These are phyloP conservation scores for Anoplophora glabripennis DNA, from an alignment of 1,140 invertebrate genomes.

Conservation along the genomic window DNA sequence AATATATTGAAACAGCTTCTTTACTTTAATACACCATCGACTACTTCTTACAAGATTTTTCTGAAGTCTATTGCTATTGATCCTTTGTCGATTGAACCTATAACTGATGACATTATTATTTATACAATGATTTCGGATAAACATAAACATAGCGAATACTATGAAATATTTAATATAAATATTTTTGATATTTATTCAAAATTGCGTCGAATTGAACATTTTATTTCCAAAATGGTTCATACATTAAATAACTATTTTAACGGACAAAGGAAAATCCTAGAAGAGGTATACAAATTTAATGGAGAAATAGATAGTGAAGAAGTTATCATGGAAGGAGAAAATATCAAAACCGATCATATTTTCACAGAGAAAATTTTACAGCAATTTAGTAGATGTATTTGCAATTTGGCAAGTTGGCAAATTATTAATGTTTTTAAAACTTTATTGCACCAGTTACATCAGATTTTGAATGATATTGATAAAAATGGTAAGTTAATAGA, in stretches of 20 bases:
- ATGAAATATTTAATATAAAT: constrained; percentile 28
- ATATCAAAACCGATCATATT: constrained; percentile 22
- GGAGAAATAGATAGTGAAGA: constrained; percentile 14
- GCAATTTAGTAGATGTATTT: constrained; percentile 34
- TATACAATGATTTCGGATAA: constrained; percentile 32
- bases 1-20: constrained; percentile 31
- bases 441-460: constrained; percentile 37
- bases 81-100: constrained; percentile 36
- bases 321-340: constrained; percentile 7
- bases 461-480: constrained; percentile 15
- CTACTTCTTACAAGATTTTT: constrained; percentile 32
- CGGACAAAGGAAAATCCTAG: background rate
- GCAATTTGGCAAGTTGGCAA: constrained; percentile 38
- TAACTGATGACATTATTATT: constrained; percentile 25
- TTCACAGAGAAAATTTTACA: constrained; percentile 35
- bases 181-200: constrained; percentile 42
- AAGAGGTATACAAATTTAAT: constrained; percentile 24
- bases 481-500: constrained; percentile 12
- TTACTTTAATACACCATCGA: constrained; percentile 22
- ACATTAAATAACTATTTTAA: constrained; percentile 27
- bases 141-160: constrained; percentile 17
- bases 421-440: constrained; percentile 44
- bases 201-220: constrained; percentile 42
- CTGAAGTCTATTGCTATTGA: constrained; percentile 31
- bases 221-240: constrained; percentile 40